phyloP scores from a whole-genome alignment of 2,113 vertebrate genomes.

The Salvelinus sp. region DNA sequence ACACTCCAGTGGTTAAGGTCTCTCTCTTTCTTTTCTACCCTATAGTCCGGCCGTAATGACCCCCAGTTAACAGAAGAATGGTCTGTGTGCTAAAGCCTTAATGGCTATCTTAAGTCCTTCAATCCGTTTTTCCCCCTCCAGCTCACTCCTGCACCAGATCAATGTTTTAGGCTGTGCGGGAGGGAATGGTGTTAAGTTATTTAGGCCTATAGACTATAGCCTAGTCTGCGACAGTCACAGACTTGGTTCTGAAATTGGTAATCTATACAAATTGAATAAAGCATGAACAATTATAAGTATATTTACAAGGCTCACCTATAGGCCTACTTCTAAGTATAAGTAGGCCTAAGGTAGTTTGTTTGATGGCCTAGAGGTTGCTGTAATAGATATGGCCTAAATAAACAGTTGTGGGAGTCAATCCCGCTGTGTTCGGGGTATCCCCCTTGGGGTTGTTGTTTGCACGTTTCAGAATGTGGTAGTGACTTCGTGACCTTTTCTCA shows the following conservation, averaged over 20 bases:
- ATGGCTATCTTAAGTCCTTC: slow-evolving; percentile 40
- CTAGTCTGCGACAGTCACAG: no score
- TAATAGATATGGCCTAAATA: background rate
- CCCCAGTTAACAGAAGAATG: slow-evolving; percentile 33
- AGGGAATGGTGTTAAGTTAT: background rate
- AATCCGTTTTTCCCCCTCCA: slow-evolving; percentile 15
- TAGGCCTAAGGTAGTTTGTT: background rate
- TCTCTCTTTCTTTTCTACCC: slow-evolving; percentile 20
- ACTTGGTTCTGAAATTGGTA: no score
- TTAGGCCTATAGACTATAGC: no score
- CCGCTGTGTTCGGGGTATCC: no score
- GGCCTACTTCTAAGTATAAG: background rate
- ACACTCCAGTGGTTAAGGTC: slow-evolving; percentile 46
- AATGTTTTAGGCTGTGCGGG: slow-evolving; percentile 1
- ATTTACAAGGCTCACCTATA: background rate
- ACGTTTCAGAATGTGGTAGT: background rate
- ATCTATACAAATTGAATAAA: no score
- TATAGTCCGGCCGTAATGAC: slow-evolving; percentile 44
- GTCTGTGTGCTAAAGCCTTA: slow-evolving; percentile 41
- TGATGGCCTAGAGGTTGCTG: background rate
- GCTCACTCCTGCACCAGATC: background rate
- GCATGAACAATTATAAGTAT: background rate
- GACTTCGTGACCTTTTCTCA: background rate
- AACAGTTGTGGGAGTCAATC: no score
- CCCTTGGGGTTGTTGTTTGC: no score